These are phyloP conservation scores for Drosophila sechellia DNA, from an alignment of 1,140 invertebrate genomes.

Conservation along the genomic window DNA sequence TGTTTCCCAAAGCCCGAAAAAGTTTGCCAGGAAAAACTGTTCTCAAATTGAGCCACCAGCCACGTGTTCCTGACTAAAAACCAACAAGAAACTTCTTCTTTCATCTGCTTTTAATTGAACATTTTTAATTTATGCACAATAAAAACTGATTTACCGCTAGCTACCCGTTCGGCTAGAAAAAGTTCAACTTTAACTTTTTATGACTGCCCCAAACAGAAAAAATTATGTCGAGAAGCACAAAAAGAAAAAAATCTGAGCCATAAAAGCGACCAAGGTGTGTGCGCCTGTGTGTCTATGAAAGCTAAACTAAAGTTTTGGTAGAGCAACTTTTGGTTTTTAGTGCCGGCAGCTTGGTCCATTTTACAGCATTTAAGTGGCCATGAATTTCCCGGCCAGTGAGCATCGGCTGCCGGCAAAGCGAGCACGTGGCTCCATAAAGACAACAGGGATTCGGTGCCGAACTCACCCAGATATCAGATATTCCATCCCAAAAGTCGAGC, in stretches of 20 bases:
- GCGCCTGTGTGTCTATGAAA: slow-evolving; percentile 36
- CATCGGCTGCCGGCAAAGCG: slow-evolving; percentile 52
- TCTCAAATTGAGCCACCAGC: slow-evolving; percentile 7
- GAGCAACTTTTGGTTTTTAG: slow-evolving; percentile 77
- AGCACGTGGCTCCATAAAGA: slow-evolving; percentile 58
- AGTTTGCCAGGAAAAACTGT: slow-evolving; percentile 5
- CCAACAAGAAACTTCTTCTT: slow-evolving; percentile 7
- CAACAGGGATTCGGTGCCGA: slow-evolving; percentile 16
- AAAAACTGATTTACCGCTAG: slow-evolving; percentile 72
- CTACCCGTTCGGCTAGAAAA: slow-evolving; percentile 52
- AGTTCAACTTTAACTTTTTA: slow-evolving; percentile 70
- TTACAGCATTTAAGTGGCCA: slow-evolving; percentile 81
- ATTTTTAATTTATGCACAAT: slow-evolving; percentile 82
- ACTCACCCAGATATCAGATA: not conserved
- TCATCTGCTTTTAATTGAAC: slow-evolving; percentile 66
- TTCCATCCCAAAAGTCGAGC: slow-evolving; percentile 3
- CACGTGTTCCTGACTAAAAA: not conserved
- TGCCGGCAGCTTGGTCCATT: slow-evolving; percentile 73
- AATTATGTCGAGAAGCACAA: not conserved
- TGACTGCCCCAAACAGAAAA: slow-evolving; percentile 49
- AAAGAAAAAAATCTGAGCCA: slow-evolving; percentile 59
- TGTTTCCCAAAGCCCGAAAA: not conserved
- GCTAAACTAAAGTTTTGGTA: slow-evolving; percentile 63
- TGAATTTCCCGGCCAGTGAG: slow-evolving; percentile 67
- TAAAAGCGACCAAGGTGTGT: slow-evolving; percentile 63